A percentile compares a stretch with the other conserved stretches of the same genome.
These are phyloP conservation scores for Sinotaia quadrata DNA, from an alignment of 2,888 invertebrate species.

Conservation along the genomic window DNA sequence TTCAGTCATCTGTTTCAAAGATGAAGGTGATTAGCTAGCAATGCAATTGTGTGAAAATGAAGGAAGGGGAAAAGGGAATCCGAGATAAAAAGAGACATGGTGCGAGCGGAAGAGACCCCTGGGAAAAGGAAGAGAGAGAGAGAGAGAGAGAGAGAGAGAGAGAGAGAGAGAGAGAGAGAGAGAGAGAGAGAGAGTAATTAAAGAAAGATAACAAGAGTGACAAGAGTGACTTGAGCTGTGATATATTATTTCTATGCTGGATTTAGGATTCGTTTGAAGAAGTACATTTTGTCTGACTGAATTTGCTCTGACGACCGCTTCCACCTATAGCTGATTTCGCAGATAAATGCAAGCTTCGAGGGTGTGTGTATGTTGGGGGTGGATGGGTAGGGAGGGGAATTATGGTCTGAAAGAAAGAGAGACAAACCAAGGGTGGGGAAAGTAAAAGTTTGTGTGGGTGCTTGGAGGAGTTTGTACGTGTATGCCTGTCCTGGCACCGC, in stretches of 20 bases:
- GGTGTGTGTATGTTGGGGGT: conserved; percentile 10
- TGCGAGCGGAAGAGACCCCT: neutral
- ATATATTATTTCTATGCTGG: too few species aligned
- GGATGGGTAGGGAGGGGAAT: conserved; percentile 23
- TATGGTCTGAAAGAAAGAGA: too few species aligned
- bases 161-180: neutral
- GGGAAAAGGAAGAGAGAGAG: conserved; percentile 9
- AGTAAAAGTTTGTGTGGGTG: too few species aligned
- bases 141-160: conserved; percentile 10
- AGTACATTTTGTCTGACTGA: too few species aligned
- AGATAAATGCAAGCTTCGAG: too few species aligned
- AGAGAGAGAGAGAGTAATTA: neutral
- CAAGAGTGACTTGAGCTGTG: neutral
- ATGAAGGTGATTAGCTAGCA: neutral
- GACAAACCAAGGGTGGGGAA: too few species aligned
- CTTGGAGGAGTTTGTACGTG: too few species aligned
- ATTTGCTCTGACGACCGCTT: too few species aligned
- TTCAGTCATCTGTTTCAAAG: too few species aligned
- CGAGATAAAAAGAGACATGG: neutral
- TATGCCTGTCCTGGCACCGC: too few species aligned
- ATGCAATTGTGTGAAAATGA: neutral
- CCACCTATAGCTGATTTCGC: too few species aligned
- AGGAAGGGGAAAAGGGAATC: neutral
- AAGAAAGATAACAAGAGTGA: neutral
- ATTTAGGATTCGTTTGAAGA: too few species aligned